phyloP scores from a whole-genome alignment of 2,888 invertebrate species.

The Ornithoptera alexandrae region DNA sequence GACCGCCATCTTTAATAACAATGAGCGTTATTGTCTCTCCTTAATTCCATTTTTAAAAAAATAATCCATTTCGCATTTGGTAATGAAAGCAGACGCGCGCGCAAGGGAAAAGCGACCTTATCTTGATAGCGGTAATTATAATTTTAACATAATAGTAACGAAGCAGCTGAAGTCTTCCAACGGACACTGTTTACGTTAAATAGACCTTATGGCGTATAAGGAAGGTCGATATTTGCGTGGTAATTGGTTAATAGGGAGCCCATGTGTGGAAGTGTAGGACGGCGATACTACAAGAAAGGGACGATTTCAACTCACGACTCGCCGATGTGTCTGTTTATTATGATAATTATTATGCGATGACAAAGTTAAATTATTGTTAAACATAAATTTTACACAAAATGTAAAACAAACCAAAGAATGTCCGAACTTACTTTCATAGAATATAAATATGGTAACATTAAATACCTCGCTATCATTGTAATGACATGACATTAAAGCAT shows the following conservation, averaged over 20 bases:
- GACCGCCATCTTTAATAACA: constrained; percentile 78
- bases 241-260: constrained; percentile 66
- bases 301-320: constrained; percentile 58
- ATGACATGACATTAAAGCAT: no score
- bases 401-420: background rate
- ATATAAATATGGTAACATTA: background rate
- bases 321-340: constrained; percentile 65
- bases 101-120: constrained; percentile 46
- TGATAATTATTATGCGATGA: constrained; percentile 63
- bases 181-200: constrained; percentile 52
- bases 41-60: constrained; percentile 80
- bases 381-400: constrained; percentile 40
- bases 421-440: background rate
- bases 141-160: constrained; percentile 39
- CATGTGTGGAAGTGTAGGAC: constrained; percentile 57
- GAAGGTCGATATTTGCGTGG: constrained; percentile 57
- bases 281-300: constrained; percentile 50
- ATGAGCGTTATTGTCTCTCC: constrained; percentile 79
- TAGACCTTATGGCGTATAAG: constrained; percentile 53
- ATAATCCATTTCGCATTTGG: constrained; percentile 79
- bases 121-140: constrained; percentile 38
- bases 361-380: constrained; percentile 60
- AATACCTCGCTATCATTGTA: background rate
- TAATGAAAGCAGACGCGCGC: constrained; percentile 62
- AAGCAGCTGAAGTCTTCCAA: constrained; percentile 63